Conservation (phyloP, 2,797 vertebrate species). For the Orientallactaga sibirica region DNA sequence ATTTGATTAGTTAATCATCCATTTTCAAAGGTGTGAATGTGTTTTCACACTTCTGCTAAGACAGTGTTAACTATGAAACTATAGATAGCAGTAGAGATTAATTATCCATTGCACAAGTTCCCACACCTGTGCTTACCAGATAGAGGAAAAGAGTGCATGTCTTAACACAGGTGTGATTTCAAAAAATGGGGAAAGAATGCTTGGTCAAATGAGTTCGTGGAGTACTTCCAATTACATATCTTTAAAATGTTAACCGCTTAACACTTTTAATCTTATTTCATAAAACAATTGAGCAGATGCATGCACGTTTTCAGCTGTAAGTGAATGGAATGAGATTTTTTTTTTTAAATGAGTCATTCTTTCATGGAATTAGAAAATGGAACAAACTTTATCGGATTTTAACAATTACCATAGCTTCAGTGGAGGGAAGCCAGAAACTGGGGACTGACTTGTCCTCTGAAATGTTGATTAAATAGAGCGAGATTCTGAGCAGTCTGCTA, state of each 20-base stretch:
- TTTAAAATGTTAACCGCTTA: slow-evolving; percentile 80
- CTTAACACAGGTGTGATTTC: slow-evolving; percentile 88
- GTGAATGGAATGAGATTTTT: slow-evolving; percentile 67
- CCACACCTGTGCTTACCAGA: slow-evolving; percentile 89
- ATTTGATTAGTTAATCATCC: slow-evolving; percentile 91
- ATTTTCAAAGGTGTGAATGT: slow-evolving; percentile 90
- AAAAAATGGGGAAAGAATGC: slow-evolving; percentile 74
- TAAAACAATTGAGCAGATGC: slow-evolving; percentile 74
- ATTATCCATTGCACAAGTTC: slow-evolving; percentile 90
- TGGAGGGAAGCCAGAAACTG: slow-evolving; percentile 45
- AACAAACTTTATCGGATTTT: slow-evolving; percentile 67
- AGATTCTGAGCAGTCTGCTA: neutral
- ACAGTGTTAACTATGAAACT: slow-evolving; percentile 91
- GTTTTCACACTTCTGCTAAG: slow-evolving; percentile 91
- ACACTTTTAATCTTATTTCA: slow-evolving; percentile 85
- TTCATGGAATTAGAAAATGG: slow-evolving; percentile 78
- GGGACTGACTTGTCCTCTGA: neutral
- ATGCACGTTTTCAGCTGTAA: slow-evolving; percentile 59
- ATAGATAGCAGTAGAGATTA: slow-evolving; percentile 92
- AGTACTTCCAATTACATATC: slow-evolving; percentile 81
- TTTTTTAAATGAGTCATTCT: slow-evolving; percentile 79
- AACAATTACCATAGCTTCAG: slow-evolving; percentile 4
- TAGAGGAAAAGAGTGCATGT: slow-evolving; percentile 86
- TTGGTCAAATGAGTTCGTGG: slow-evolving; percentile 88
- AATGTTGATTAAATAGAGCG: slow-evolving; percentile 44